A percentile compares a stretch with the other conserved stretches of the same genome.
These are phyloP conservation scores for Nemurella pictetii DNA, from an alignment of 2,888 invertebrate species.

Conservation along the genomic window DNA sequence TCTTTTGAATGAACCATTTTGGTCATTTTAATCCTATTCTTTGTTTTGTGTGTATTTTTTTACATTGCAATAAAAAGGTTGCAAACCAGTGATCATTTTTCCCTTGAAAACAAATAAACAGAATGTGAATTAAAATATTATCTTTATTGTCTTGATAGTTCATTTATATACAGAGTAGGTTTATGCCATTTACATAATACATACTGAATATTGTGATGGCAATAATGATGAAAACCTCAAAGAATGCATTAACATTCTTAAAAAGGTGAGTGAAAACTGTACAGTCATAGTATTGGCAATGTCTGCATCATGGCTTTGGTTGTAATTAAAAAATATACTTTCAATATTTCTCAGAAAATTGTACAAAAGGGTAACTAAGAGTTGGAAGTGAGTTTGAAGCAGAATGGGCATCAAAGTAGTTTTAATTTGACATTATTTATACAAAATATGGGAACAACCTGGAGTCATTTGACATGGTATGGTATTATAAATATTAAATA, in stretches of 20 bases:
- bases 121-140: slow-evolving; percentile 8
- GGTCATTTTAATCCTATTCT: background rate
- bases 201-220: slow-evolving; percentile 8
- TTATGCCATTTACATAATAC: background rate
- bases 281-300: slow-evolving; percentile 22
- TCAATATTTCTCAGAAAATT: slow-evolving; percentile 34
- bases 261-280: background rate
- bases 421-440: background rate
- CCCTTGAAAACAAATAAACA: background rate
- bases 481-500: slow-evolving; percentile 38
- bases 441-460: background rate
- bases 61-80: background rate
- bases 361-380: slow-evolving; percentile 42
- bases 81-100: background rate
- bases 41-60: background rate
- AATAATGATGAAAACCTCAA: too few species aligned
- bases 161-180: background rate
- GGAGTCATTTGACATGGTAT: background rate
- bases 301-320: slow-evolving; percentile 40
- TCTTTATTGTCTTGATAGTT: background rate
- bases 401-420: background rate
- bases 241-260: background rate
- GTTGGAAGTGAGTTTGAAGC: too few species aligned
- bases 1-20: background rate
- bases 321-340: slow-evolving; percentile 36